Conservation (phyloP, 2,113 vertebrate species). For the Fulica atra region DNA sequence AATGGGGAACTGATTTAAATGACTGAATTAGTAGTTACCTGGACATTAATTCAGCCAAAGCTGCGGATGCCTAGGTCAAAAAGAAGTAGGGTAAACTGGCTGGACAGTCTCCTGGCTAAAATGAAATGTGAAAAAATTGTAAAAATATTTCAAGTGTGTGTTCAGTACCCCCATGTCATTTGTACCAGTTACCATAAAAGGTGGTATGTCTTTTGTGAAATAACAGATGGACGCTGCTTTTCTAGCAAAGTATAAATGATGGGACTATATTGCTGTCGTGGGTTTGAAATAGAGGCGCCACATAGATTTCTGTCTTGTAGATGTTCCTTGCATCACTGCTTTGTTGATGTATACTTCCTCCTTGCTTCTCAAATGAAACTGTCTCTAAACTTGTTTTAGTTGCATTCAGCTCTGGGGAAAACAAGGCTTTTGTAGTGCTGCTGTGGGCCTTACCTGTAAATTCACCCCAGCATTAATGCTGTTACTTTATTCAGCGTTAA, state of each 20-base stretch:
- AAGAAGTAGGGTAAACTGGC: neutral
- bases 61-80: neutral
- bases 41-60: neutral
- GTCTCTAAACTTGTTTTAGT: neutral
- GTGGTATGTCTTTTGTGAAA: neutral
- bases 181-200: neutral
- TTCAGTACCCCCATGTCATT: neutral
- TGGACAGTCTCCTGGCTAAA: neutral
- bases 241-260: neutral
- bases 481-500: neutral
- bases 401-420: neutral
- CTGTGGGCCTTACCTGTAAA: neutral
- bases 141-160: neutral
- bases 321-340: slow-evolving; percentile 37
- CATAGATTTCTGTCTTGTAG: slow-evolving; percentile 35
- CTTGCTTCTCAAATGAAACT: neutral
- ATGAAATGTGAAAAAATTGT: neutral
- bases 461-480: neutral
- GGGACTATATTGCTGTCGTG: neutral
- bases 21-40: neutral
- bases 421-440: neutral
- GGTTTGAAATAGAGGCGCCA: neutral
- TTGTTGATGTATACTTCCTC: slow-evolving; percentile 43
- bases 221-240: neutral
- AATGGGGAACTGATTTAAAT: neutral